Evolutionary conservation across 2,888 invertebrate genomes (phyloP).

Genomic region (Pristionchus entomophagus): DNA sequence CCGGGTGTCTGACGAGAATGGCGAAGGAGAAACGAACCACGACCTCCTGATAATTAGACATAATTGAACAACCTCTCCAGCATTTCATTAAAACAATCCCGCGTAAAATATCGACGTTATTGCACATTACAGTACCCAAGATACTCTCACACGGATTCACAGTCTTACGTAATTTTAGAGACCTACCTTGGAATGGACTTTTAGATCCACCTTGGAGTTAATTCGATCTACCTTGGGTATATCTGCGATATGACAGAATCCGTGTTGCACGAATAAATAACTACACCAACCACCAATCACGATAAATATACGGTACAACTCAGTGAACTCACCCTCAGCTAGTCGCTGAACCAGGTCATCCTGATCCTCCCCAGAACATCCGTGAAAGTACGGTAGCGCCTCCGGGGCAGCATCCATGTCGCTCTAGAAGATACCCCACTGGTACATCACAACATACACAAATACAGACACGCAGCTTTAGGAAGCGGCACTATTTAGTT

Average conservation of each 20-base stretch:
- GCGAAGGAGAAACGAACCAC: conserved; percentile 56
- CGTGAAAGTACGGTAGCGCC: conserved; percentile 42
- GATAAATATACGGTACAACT: neutral
- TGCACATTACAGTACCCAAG: neutral
- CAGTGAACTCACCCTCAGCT: conserved; percentile 31
- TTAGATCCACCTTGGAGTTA: no score
- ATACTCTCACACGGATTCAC: neutral
- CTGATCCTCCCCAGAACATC: neutral
- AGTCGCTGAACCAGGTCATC: neutral
- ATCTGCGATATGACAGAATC: no score
- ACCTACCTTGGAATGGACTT: no score
- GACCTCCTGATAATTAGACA: conserved; percentile 27
- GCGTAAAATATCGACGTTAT: neutral
- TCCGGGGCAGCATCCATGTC: conserved; percentile 24
- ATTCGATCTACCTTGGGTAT: no score
- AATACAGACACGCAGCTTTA: neutral
- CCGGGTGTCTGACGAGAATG: conserved; percentile 56
- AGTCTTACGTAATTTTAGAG: no score
- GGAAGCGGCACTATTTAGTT: no score
- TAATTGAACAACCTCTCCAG: neutral
- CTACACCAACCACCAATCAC: neutral
- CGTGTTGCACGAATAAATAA: neutral
- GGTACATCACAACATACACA: neutral
- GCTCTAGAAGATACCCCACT: neutral
- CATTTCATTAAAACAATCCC: neutral